These are phyloP conservation scores for Athalia circularis DNA, from an alignment of 2,888 invertebrate species.

Conservation along the genomic window DNA sequence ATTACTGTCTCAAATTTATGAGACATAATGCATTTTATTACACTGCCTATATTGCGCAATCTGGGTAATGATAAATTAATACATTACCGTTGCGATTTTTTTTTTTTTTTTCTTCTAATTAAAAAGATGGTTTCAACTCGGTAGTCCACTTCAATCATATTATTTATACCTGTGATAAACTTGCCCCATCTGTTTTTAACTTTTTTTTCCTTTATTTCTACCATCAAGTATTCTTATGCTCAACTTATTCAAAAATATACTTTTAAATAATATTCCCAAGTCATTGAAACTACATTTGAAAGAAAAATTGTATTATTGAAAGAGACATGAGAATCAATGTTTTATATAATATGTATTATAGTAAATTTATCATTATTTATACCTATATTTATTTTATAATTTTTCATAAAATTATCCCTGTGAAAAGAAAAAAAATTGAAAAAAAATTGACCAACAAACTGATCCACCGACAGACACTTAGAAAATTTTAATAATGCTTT, in stretches of 20 bases:
- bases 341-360: conserved; percentile 72
- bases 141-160: conserved; percentile 53
- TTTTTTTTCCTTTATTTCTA: conserved; percentile 45
- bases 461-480: conserved; percentile 63
- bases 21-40: conserved; percentile 54
- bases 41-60: conserved; percentile 64
- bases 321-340: conserved; percentile 57
- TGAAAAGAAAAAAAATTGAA: conserved; percentile 50
- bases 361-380: conserved; percentile 72
- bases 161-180: conserved; percentile 55
- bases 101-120: conserved; percentile 27
- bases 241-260: conserved; percentile 49
- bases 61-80: conserved; percentile 52
- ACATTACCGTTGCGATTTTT: conserved; percentile 35
- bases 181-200: conserved; percentile 47
- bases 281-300: conserved; percentile 46
- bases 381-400: conserved; percentile 71
- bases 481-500: conserved; percentile 72
- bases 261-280: conserved; percentile 49
- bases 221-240: conserved; percentile 52
- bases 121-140: conserved; percentile 52
- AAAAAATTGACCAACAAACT: conserved; percentile 68
- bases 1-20: conserved; percentile 41
- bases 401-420: conserved; percentile 64
- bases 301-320: conserved; percentile 58